Base-by-base conservation (phyloP, 2,113 vertebrate genomes). In the Campylorhamphus procurvoides region DNA sequence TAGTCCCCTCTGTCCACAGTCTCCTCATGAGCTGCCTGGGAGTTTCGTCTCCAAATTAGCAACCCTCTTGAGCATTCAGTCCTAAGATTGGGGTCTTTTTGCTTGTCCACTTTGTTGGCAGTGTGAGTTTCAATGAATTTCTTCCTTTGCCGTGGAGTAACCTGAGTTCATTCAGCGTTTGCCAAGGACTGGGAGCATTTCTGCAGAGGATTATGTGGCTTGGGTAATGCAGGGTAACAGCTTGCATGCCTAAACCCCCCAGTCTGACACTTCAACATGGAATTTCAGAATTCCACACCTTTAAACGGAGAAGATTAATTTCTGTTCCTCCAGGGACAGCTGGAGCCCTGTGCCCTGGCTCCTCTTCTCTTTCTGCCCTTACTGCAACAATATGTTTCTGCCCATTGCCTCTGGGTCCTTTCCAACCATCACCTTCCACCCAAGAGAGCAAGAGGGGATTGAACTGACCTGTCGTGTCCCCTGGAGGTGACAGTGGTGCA, bases 91-190 rank as follows among this genome's bases (percentile, higher is more conserved):
- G 71, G 20, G 13, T 35, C 53, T 74, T 25, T 33, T 25, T 52
- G 63, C 69, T 63, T 16, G 16, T 53, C 11, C 0, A 1, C 17
- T 15, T 39, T 49, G 28, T 44, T 1, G 2, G 60, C 37, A 42
- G 15, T 27, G 29, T 40, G 62, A 49, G 19, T 13, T 39, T 37
- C 1, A 0, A 9, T 10, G 29, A 14, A 23, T 78, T 69, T 84
- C 37, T 52, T 33, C 23, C 13, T 6, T 81, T 1, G 0, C 7
- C 0, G 0, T 18, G 60, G 64, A 46, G 18, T 50, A 9, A 37
- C 1, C 10, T 0, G 46, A 71, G n/a, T 53, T 73, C 3, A 2
- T 31, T 58, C 55, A 0, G 0, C 17, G 40, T 42, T 68, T 42
- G 28, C 49, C 29, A 4, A 3, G 14, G 58, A 33, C 25, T 9